These are phyloP conservation scores for Cyanistes caeruleus DNA, from an alignment of 2,113 vertebrate genomes.

Conservation along the genomic window DNA sequence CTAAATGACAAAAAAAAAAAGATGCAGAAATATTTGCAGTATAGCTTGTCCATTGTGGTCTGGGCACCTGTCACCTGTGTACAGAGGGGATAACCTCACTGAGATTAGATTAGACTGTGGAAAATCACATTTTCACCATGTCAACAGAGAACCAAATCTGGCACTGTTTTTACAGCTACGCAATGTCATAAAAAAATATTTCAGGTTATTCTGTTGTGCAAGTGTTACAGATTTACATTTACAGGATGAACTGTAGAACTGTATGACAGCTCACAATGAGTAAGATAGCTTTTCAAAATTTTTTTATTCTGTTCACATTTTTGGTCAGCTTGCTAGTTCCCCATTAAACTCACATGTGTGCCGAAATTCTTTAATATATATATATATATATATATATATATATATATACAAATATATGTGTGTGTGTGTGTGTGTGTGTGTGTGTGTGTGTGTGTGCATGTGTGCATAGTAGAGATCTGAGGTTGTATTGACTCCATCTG, in stretches of 20 bases:
- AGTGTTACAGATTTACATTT: background rate
- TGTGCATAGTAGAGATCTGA: background rate
- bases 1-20: background rate
- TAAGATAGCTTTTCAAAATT: background rate
- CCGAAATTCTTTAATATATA: background rate
- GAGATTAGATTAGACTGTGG: background rate
- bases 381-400: too few relatives aligned
- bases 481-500: background rate
- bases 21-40: background rate
- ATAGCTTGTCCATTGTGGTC: background rate
- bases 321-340: background rate
- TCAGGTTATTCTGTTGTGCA: background rate
- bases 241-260: background rate
- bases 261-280: background rate
- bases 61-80: accelerated
- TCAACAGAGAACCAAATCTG: background rate
- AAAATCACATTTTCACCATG: background rate
- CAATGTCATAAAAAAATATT: background rate
- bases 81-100: background rate
- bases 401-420: background rate
- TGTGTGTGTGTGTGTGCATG: accelerated
- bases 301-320: background rate
- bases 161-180: background rate
- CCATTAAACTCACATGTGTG: background rate
- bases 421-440: background rate